phyloP scores from a whole-genome alignment of 30 jellyfish, hydroid and myxozoan species.

The Sanderia malayensis region DNA sequence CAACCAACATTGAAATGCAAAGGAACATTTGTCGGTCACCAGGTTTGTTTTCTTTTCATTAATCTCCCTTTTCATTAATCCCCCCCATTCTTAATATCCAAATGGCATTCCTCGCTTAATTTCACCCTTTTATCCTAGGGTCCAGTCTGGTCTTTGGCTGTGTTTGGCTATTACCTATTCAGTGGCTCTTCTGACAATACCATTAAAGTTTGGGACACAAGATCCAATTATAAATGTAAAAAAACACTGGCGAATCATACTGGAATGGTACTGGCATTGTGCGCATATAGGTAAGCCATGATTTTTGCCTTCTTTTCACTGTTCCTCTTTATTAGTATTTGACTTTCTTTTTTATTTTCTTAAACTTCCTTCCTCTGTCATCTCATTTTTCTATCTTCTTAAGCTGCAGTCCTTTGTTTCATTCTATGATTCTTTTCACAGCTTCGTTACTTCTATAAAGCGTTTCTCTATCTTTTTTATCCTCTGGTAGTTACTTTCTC shows the following conservation, averaged over 20 bases:
- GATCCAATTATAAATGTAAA: conserved; percentile 91
- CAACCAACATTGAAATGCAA: conserved; percentile 92
- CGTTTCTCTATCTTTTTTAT: too few relatives aligned
- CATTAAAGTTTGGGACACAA: conserved; percentile 98
- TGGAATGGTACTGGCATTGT: conserved; percentile 92
- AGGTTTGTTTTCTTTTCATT: conserved; percentile 25
- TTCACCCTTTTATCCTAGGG: conserved; percentile 55
- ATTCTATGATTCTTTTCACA: too few relatives aligned
- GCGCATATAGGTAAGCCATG: conserved; percentile 84
- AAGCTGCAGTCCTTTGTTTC: too few relatives aligned
- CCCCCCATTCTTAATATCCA: too few relatives aligned
- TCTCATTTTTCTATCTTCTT: background rate
- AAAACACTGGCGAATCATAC: conserved; percentile 82
- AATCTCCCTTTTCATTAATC: background rate
- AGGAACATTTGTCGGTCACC: conserved; percentile 98
- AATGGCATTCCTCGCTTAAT: too few relatives aligned
- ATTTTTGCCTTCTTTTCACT: too few relatives aligned
- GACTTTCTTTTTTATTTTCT: background rate
- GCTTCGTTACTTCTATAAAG: too few relatives aligned
- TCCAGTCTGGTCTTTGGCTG: conserved; percentile 92
- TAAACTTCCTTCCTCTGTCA: background rate
- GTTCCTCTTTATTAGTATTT: background rate
- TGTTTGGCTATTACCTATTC: conserved; percentile 70
- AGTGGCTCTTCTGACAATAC: conserved; percentile 96
- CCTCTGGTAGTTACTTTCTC: too few relatives aligned